A percentile compares a stretch with the other conserved stretches of the same genome.
phyloP scores from a whole-genome alignment of 2,797 vertebrate species.

The Sebastes minor region DNA sequence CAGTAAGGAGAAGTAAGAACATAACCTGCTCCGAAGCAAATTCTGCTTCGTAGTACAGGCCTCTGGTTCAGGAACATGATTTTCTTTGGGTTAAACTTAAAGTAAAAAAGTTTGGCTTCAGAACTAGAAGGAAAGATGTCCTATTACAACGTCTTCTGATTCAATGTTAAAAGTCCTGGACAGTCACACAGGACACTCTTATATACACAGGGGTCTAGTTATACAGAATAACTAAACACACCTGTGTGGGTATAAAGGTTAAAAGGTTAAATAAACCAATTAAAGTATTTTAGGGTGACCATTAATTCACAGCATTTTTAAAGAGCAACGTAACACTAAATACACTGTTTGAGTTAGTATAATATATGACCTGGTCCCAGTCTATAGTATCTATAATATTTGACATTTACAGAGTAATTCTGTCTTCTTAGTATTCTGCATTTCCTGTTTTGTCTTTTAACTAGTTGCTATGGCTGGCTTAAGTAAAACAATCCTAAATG shows the following conservation, averaged over 20 bases:
- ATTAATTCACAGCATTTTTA: not conserved
- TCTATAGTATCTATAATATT: not conserved
- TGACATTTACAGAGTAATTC: not conserved
- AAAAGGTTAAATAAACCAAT: not conserved
- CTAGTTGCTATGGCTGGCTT: not conserved
- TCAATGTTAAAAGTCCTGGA: not conserved
- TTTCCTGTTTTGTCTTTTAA: not conserved
- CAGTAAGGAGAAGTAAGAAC: too few relatives aligned
- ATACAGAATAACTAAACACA: not conserved
- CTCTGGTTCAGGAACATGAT: not conserved
- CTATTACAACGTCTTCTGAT: not conserved
- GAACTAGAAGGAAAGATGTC: not conserved
- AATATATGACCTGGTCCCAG: not conserved
- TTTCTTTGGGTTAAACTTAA: constrained; percentile 9
- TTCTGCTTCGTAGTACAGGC: too few relatives aligned
- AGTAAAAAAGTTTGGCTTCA: not conserved
- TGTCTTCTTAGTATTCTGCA: not conserved
- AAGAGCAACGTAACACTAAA: not conserved
- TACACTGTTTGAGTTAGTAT: not conserved
- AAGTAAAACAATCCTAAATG: not conserved
- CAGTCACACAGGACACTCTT: not conserved
- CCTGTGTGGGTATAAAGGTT: not conserved
- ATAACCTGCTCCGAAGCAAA: too few relatives aligned
- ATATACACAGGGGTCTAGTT: not conserved
- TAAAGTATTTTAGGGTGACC: not conserved